phyloP scores from a whole-genome alignment of 2,888 invertebrate species.

The Dicranocentrus wangi region DNA sequence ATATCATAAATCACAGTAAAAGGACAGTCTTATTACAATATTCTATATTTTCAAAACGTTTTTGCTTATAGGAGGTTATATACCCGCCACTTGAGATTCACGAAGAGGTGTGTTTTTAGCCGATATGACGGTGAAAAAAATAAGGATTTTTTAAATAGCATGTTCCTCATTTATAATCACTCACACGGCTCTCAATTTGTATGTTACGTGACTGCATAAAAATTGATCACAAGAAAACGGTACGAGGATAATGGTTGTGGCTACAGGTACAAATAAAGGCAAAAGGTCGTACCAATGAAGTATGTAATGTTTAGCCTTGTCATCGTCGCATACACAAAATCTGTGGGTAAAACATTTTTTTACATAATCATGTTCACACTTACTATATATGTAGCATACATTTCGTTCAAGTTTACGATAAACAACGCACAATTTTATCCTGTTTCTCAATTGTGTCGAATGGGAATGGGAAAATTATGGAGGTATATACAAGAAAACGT shows the following conservation, averaged over 20 bases:
- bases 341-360: constrained; percentile 25
- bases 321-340: constrained; percentile 14
- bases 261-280: not conserved
- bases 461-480: not conserved
- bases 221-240: constrained; percentile 17
- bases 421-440: not conserved
- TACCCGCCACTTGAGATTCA: too few relatives aligned
- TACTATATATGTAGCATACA: not conserved
- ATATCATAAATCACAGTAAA: too few relatives aligned
- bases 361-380: not conserved
- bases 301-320: constrained; percentile 49
- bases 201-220: not conserved
- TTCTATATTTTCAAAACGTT: too few relatives aligned
- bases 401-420: constrained; percentile 15
- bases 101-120: not conserved
- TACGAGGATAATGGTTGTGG: too few relatives aligned
- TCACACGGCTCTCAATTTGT: too few relatives aligned
- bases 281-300: constrained; percentile 60
- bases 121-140: not conserved
- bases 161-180: too few relatives aligned
- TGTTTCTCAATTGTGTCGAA: constrained; percentile 1
- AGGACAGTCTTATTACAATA: too few relatives aligned
- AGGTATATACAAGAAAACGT: not conserved
- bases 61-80: too few relatives aligned
- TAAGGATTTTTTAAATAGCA: not conserved